Base-by-base conservation (phyloP, 1,140 invertebrate species). In the Vanessa atalanta region DNA sequence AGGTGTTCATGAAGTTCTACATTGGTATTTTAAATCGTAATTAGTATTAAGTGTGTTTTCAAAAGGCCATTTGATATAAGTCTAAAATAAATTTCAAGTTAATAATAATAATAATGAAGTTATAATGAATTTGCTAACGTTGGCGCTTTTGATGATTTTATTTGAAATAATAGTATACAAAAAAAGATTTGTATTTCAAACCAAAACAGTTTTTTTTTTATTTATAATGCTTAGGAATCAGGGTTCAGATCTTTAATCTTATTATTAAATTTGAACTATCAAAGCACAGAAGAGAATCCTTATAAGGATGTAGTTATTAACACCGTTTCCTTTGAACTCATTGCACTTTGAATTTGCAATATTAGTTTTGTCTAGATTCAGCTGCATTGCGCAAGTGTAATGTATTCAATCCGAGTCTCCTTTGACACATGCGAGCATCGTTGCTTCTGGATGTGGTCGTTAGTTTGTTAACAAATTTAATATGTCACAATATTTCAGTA, bases 331-430 rank as follows among this genome's bases (percentile, higher is more conserved):
- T 77, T 79, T 76, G 65, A 76, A 55, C 74, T 68, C 60, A 26
- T 47, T 72, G 65, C 55, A 64, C 72, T 69, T 76, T 72, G 72
- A 57, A 71, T 75, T 69, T 61, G 66, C 66, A 23, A 70, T 65
- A 79, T 73, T 73, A 78, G 76, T 76, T 80, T 73, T 67, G 71
- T 76, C 76, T 77, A 78, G 79, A 80, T 80, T 78, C 60, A 23
- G 64, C 76, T 73, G 79, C 79, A 73, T 65, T 69, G 68, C 65
- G 69, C 72, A 69, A 79, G 78, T 74, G 48, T 76, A 73, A 75
- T 77, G 51, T 75, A 75, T 75, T 79, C 70, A 67, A 75, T 77
- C 66, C 66, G 43, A 65, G 75, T 51, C 73, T 73, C 64, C 72
- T 77, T 75, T 79, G 75, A 74, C 61, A 61, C 51, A 67, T 65